Evolutionary conservation across 2,888 invertebrate genomes (phyloP).

Genomic region (Malthinus flaveolus): DNA sequence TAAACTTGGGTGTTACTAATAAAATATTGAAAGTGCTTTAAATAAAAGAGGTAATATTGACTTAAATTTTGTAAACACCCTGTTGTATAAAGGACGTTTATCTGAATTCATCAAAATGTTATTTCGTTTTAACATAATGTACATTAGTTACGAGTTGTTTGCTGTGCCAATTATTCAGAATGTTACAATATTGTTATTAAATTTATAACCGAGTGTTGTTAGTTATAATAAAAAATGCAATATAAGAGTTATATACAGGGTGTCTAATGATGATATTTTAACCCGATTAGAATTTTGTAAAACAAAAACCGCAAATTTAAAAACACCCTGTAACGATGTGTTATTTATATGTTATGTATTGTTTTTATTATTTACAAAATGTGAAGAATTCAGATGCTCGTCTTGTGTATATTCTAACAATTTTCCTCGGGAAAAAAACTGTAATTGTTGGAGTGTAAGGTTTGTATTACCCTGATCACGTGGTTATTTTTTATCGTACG

Average conservation of each 20-base stretch:
- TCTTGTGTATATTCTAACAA: conserved; percentile 33
- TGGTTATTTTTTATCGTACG: conserved; percentile 21
- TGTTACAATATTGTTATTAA: conserved; percentile 26
- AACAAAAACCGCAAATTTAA: conserved; percentile 2
- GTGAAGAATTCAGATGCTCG: conserved; percentile 31
- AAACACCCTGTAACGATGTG: conserved; percentile 25
- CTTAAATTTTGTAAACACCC: conserved; percentile 4
- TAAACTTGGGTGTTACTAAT: no score
- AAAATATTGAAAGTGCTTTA: no score
- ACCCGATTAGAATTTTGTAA: not conserved
- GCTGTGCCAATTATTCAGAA: conserved; percentile 29
- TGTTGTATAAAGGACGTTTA: conserved; percentile 34
- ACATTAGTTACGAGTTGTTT: conserved; percentile 28
- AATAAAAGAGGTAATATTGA: no score
- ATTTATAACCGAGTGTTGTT: conserved; percentile 30
- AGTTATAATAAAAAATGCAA: conserved; percentile 21
- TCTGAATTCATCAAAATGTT: conserved; percentile 33
- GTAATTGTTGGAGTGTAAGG: conserved; percentile 32
- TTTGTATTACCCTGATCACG: conserved; percentile 33
- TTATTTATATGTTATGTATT: conserved; percentile 19
- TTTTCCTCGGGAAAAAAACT: conserved; percentile 29
- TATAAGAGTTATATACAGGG: conserved; percentile 24
- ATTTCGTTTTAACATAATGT: conserved; percentile 25
- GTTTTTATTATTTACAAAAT: conserved; percentile 22
- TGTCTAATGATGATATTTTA: conserved; percentile 19